Evolutionary conservation across 2,797 vertebrate genomes (phyloP), one percentile per base, ranked within the genome.

Genomic region (Remorina albescens): DNA sequence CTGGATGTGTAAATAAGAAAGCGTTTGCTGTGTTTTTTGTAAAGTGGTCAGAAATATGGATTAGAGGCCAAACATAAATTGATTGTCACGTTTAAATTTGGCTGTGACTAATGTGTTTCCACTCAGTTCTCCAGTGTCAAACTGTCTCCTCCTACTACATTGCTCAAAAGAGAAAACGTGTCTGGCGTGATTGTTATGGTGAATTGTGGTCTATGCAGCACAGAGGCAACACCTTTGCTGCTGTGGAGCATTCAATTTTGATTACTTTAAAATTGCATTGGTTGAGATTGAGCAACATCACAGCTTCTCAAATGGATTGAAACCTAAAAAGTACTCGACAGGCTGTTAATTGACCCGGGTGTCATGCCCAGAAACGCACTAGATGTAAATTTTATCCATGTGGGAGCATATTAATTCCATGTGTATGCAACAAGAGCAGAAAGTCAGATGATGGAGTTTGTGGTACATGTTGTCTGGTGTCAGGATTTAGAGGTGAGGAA

Each of bases 281-380:
- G 61, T 18, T 18, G 13, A 36, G 46, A 77, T 39, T 13, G 32
- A 2, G 10, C 9, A n/a, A 39, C 8, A 13, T 57, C 63, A 53
- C n/a, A 23, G 58, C 73, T 63, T 71, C 41, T 26, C 23, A 25
- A 83, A 83, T 76, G 5, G 69, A 72, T 56, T 69, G 55, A 73
- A 67, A 77, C 8, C 21, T 53, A 63, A 67, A 39, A 74, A 64
- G 13, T 4, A 2, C 19, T 74, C 6, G 68, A 67, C 37, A 18
- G 65, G 59, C 28, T 46, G 39, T 76, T 83, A 50, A 78, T 73
- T 67, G 47, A 84, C 74, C 68, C 11, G 12, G 25, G 34, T 10
- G 1, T 2, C 8, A 4, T 4, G 57, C 65, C 62, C 54, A 65
- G 39, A 51, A 74, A 74, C 78, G 66, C 66, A 75, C 55, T 10